Conservation (phyloP, 37 sponge, comb jelly and placozoan species). For the Aphrocallistes beatrix region DNA sequence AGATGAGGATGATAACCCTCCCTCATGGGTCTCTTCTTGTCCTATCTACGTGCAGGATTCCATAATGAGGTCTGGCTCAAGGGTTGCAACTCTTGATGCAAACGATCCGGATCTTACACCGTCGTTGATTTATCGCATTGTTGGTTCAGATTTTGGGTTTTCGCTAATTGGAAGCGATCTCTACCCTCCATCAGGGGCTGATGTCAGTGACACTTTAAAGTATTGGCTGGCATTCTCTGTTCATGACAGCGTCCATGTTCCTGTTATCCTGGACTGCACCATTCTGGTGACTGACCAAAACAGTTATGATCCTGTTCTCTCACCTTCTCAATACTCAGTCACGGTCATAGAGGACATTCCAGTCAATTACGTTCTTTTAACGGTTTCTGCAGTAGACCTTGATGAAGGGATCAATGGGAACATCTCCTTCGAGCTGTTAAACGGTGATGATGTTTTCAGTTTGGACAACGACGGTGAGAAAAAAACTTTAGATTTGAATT, state of each 20-base stretch:
- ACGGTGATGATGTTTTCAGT: not conserved
- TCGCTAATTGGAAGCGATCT: not conserved
- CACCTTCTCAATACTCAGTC: not conserved
- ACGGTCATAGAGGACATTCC: not conserved
- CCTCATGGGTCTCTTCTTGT: not conserved
- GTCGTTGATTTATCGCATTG: not conserved
- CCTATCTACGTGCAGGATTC: not conserved
- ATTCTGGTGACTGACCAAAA: not conserved
- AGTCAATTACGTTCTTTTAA: not conserved
- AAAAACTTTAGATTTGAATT: too few species aligned
- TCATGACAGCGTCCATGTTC: not conserved
- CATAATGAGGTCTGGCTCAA: not conserved
- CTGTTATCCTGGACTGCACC: not conserved
- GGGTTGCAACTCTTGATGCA: not conserved
- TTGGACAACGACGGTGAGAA: not conserved
- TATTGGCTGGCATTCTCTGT: not conserved
- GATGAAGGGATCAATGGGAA: constrained; percentile 7
- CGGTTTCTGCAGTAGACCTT: not conserved
- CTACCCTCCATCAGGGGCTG: not conserved
- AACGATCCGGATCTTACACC: not conserved
- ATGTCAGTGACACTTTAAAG: not conserved
- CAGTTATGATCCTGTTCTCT: not conserved
- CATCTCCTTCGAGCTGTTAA: not conserved
- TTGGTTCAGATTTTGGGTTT: not conserved
- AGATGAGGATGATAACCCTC: not conserved